Conservation (phyloP, 2,113 vertebrate genomes). For the Stegostoma tigrinum region DNA sequence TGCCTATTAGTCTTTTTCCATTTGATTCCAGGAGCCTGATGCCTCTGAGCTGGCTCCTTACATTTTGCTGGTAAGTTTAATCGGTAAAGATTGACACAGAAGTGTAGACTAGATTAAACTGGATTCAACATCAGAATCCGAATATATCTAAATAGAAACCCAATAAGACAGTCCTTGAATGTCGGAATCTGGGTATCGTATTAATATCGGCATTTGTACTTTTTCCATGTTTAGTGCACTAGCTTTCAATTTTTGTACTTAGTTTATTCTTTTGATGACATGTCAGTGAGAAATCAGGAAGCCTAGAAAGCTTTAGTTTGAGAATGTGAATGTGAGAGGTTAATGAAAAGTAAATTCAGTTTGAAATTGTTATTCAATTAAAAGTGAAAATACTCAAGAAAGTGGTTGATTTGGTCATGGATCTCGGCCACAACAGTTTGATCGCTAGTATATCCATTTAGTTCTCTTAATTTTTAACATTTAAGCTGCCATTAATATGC, state of each 20-base stretch:
- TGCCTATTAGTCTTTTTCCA: background rate
- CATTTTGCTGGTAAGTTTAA: background rate
- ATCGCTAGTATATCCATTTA: background rate
- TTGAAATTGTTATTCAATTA: background rate
- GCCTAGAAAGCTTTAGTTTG: background rate
- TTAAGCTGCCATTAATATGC: background rate
- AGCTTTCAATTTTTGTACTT: background rate
- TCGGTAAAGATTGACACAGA: background rate
- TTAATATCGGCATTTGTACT: background rate
- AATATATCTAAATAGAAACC: background rate
- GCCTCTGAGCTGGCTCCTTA: background rate
- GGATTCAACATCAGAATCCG: background rate
- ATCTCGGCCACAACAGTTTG: background rate
- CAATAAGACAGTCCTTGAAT: background rate
- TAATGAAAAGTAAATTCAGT: background rate
- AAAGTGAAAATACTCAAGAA: background rate
- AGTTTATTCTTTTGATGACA: background rate
- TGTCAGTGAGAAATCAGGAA: background rate
- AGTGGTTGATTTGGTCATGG: background rate
- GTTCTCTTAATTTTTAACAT: background rate
- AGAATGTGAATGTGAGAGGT: background rate
- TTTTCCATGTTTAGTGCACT: background rate
- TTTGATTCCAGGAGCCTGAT: background rate
- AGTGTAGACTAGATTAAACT: background rate
- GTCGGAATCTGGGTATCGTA: background rate